Evolutionary conservation across 2,113 vertebrate species (phyloP), one percentile per base, ranked within the genome.

Genomic region (Anhinga rufa): DNA sequence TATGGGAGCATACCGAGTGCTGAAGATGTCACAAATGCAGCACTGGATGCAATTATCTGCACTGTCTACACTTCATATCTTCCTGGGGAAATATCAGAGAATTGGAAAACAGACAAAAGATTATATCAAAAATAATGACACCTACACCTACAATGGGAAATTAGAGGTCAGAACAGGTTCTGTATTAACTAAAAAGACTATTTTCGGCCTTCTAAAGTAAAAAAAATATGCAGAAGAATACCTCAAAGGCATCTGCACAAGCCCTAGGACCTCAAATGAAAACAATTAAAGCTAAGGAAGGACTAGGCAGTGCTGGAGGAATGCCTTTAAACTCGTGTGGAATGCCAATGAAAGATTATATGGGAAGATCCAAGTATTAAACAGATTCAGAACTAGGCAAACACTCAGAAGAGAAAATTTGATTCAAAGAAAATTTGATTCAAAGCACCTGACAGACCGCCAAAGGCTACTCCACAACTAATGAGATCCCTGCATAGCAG

Each of bases 241-340:
- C 51, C 95, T 95, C 75, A 90, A 88, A 96, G 82, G 68, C 75
- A 91, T 70, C 84, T 40, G 42, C 75, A 88, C 38, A 90, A 91
- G 51, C 51, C 57, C 29, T 29, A 77, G 20, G 66, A 83, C 51
- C 83, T 94, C 92, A 95, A 80, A 82, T 69, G 82, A 91, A 93
- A 93, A 87, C 68, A 95, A 90, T 90, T 89, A 92, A 92, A 91
- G 38, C 58, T 60, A 77, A 76, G 91, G 78, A 88, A 92, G 78
- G 82, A 91, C 70, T 32, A 88, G 81, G 80, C 38, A 82, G 66
- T 13, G 54, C 66, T 66, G 18, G 58, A 95, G 78, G 57, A 95
- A 91, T 95, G 70, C 58, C 75, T 96, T 97, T 95, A 89, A 95
- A 95, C 88, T 89, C 55, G 42, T n/a, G 46, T 83, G 38, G n/a